Evolutionary conservation across 2,797 vertebrate species (phyloP).

Genomic region (Anguilla anguilla): DNA sequence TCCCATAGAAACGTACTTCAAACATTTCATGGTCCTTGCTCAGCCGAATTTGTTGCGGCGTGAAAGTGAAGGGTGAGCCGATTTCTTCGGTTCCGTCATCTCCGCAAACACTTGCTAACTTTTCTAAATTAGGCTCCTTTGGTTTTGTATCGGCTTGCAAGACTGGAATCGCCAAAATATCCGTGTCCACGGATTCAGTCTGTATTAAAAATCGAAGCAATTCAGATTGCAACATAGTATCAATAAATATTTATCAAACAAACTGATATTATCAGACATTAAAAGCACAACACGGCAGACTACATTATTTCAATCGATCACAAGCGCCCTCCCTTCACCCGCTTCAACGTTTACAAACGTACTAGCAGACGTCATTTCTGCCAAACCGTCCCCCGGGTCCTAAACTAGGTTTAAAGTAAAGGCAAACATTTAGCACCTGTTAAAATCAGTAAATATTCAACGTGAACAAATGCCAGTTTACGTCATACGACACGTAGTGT

Average conservation of each 20-base stretch:
- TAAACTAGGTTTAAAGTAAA: not conserved
- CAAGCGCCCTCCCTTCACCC: not conserved
- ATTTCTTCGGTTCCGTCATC: conserved; percentile 29
- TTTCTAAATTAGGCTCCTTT: conserved; percentile 6
- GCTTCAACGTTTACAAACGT: conserved; percentile 4
- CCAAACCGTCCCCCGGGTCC: conserved; percentile 4
- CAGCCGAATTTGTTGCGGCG: conserved; percentile 62
- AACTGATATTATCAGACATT: not conserved
- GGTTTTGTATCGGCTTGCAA: conserved; percentile 19
- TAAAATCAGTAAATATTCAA: not conserved
- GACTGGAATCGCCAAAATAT: conserved; percentile 24
- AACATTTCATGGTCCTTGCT: conserved; percentile 72
- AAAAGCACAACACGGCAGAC: not conserved
- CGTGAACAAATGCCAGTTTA: not conserved
- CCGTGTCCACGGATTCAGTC: not conserved
- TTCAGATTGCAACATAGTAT: conserved; percentile 56
- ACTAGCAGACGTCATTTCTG: not conserved
- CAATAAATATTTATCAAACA: not conserved
- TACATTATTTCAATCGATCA: not conserved
- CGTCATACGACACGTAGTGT: not conserved
- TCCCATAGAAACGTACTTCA: conserved; percentile 63
- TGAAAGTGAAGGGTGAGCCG: conserved; percentile 65
- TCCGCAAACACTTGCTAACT: conserved; percentile 6
- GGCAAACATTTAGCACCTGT: not conserved
- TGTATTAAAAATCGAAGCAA: conserved; percentile 28